Evolutionary conservation across 2,113 vertebrate species (phyloP).

Genomic region (Mustelus asterias): DNA sequence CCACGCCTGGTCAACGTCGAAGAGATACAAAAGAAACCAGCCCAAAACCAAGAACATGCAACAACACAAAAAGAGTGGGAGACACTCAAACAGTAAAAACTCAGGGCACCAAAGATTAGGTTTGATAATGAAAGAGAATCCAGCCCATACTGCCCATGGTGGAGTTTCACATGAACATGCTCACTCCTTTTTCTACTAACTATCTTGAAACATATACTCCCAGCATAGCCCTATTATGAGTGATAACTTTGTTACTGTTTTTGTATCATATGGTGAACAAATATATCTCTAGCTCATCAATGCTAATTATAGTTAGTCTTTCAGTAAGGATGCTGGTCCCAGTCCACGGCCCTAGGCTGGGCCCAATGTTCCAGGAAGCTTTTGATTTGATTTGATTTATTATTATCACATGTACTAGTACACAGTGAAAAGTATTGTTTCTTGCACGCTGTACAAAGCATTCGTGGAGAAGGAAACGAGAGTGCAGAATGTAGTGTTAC

Average conservation of each 20-base stretch:
- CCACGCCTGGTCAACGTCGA: background rate
- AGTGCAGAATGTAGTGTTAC: too few relatives aligned
- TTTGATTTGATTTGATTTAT: too few relatives aligned
- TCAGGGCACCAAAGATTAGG: background rate
- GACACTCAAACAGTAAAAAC: too few relatives aligned
- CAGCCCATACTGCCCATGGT: too few relatives aligned
- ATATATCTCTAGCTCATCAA: background rate
- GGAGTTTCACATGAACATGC: too few relatives aligned
- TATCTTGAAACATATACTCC: background rate
- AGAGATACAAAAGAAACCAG: background rate
- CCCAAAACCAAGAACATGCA: background rate
- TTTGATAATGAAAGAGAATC: background rate
- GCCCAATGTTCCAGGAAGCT: background rate
- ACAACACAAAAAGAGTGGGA: background rate
- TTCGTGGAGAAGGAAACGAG: too few relatives aligned
- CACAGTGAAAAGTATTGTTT: too few relatives aligned
- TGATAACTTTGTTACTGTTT: background rate
- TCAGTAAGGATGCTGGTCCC: background rate
- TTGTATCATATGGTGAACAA: background rate
- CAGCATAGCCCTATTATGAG: background rate
- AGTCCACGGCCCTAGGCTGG: background rate
- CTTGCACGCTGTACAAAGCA: too few relatives aligned
- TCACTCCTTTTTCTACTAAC: background rate
- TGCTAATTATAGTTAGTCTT: background rate
- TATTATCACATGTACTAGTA: too few relatives aligned